These are phyloP conservation scores for Morone chrysops DNA, from an alignment of 2,113 vertebrate species.

Conservation along the genomic window DNA sequence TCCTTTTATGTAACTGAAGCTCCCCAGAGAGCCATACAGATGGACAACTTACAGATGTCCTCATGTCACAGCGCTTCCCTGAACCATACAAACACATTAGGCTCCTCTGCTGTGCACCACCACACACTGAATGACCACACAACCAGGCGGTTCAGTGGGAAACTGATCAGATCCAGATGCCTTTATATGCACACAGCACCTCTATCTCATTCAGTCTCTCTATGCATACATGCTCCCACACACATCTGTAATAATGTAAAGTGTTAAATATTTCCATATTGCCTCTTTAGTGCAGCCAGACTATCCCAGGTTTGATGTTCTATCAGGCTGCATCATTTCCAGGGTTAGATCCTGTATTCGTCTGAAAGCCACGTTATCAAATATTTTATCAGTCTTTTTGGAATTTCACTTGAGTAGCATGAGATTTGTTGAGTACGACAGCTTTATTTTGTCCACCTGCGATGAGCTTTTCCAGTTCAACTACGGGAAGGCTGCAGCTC, in stretches of 20 bases:
- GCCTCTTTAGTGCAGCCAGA: conserved; percentile 19
- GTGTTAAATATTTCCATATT: conserved; percentile 63
- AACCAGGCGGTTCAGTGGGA: conserved; percentile 58
- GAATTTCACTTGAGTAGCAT: conserved; percentile 34
- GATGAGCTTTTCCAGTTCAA: conserved; percentile 5
- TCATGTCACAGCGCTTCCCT: conserved; percentile 39
- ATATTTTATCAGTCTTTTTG: conserved; percentile 49
- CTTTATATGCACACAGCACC: conserved; percentile 24
- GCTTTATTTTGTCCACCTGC: conserved; percentile 47
- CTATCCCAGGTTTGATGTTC: not conserved
- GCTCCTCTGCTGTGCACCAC: conserved; percentile 42
- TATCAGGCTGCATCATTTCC: conserved; percentile 35
- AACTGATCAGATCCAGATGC: conserved; percentile 83
- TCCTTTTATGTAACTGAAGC: conserved; percentile 12
- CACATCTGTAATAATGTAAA: conserved; percentile 57
- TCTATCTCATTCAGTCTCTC: conserved; percentile 41
- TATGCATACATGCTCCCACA: conserved; percentile 34
- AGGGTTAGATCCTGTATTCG: conserved; percentile 27
- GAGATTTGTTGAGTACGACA: conserved; percentile 22
- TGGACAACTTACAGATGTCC: conserved; percentile 40
- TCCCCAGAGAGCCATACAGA: not conserved
- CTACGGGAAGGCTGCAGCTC: not conserved
- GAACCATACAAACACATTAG: conserved; percentile 40
- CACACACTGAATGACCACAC: conserved; percentile 72
- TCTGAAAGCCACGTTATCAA: conserved; percentile 48